Evolutionary conservation across 1,140 invertebrate genomes (phyloP).

Genomic region (Pachypsylla venusta): DNA sequence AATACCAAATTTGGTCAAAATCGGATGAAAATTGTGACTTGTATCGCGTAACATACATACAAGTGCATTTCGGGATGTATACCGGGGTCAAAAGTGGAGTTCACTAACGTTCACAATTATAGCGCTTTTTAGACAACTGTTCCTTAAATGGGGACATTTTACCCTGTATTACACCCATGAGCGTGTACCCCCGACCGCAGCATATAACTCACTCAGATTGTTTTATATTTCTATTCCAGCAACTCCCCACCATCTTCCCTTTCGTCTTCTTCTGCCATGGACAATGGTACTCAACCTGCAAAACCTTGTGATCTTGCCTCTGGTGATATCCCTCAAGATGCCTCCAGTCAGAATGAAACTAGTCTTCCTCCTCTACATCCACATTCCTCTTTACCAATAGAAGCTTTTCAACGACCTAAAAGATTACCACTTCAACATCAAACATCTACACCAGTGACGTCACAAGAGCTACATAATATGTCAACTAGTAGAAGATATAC

Average conservation of each 20-base stretch:
- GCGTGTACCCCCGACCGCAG: background rate
- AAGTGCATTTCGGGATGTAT: no score
- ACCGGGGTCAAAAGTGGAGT: no score
- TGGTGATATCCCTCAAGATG: background rate
- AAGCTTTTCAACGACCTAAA: background rate
- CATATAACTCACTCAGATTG: background rate
- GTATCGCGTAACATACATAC: no score
- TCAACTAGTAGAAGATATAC: conserved; percentile 13
- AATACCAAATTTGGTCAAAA: no score
- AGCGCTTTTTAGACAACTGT: no score
- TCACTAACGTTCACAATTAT: no score
- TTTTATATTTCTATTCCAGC: background rate
- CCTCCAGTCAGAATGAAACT: background rate
- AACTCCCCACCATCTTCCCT: conserved; percentile 3
- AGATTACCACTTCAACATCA: conserved; percentile 20
- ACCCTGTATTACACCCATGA: background rate
- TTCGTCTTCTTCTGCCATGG: conserved; percentile 4
- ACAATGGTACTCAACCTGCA: background rate
- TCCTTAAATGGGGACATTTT: no score
- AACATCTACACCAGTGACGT: conserved; percentile 21
- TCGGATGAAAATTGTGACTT: no score
- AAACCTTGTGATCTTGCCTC: background rate
- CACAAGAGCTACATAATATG: conserved; percentile 16
- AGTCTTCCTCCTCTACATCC: background rate
- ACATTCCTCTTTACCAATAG: background rate